These are phyloP conservation scores for Pseudococcus longispinus DNA, from an alignment of 2,888 invertebrate genomes.

Conservation along the genomic window DNA sequence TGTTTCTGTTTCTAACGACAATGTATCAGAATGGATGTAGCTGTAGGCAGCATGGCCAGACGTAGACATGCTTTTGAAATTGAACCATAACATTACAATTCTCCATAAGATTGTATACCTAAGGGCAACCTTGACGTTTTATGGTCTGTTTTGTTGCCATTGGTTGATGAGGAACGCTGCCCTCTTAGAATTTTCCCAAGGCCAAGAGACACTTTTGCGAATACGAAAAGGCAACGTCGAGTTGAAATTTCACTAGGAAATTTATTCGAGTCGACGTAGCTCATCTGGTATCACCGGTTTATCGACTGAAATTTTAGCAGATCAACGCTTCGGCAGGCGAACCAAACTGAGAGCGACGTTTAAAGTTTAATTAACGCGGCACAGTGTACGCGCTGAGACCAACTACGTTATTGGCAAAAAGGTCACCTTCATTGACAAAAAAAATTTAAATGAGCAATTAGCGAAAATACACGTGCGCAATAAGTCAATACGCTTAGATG, in stretches of 20 bases:
- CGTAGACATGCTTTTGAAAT: conserved; percentile 4
- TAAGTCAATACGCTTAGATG: conserved; percentile 10
- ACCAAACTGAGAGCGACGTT: not conserved
- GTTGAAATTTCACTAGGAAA: not conserved
- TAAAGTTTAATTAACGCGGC: conserved; percentile 1
- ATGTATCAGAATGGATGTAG: not conserved
- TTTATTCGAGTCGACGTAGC: not conserved
- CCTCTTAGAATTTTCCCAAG: not conserved
- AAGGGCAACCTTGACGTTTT: not conserved
- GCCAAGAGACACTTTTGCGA: not conserved
- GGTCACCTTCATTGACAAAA: conserved; percentile 33
- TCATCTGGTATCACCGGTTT: conserved; percentile 37
- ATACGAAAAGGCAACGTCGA: not conserved
- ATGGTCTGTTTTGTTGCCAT: not conserved
- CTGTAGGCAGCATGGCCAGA: not conserved
- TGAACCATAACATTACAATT: not conserved
- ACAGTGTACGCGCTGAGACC: not conserved
- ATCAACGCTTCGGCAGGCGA: not conserved
- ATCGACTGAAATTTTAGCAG: not conserved
- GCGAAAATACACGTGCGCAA: conserved; percentile 9
- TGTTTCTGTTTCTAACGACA: not conserved
- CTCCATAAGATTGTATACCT: not conserved
- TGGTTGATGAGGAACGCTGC: not conserved
- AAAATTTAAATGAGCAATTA: conserved; percentile 42
- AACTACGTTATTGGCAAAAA: not conserved